A percentile compares a stretch with the other conserved stretches of the same genome.
These are phyloP conservation scores for Tribolium madens DNA, from an alignment of 1,140 invertebrate species.

Conservation along the genomic window DNA sequence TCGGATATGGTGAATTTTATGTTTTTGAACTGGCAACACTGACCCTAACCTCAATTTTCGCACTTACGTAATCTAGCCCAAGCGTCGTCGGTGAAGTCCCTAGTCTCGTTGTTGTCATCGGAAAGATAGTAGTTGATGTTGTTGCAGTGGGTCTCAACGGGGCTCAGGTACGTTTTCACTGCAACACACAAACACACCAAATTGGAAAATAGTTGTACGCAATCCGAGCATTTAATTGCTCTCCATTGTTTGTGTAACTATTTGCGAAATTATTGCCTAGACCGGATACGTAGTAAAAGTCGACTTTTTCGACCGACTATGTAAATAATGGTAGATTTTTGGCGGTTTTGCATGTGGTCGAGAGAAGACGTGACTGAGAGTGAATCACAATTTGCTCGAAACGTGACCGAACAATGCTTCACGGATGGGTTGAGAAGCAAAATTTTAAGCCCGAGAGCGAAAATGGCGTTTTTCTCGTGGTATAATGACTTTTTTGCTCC, in stretches of 20 bases:
- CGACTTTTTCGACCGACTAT: background rate
- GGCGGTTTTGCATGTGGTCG: conserved; percentile 17
- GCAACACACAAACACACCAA: conserved; percentile 66
- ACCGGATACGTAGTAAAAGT: background rate
- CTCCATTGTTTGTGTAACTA: conserved; percentile 20
- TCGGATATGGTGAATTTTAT: too few species aligned
- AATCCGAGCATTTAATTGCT: conserved; percentile 38
- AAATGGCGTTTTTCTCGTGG: too few species aligned
- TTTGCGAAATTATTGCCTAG: conserved; percentile 19
- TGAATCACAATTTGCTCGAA: too few species aligned
- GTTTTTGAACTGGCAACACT: too few species aligned
- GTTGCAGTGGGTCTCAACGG: conserved; percentile 93
- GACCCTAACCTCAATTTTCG: too few species aligned
- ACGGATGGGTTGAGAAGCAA: too few species aligned
- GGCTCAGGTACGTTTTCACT: conserved; percentile 92
- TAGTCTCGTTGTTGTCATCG: conserved; percentile 85
- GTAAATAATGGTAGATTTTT: background rate
- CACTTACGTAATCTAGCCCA: conserved; percentile 86
- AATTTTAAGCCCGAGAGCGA: too few species aligned
- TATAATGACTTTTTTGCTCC: too few species aligned
- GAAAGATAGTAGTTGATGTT: conserved; percentile 95
- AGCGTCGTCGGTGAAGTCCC: conserved; percentile 83
- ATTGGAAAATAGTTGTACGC: background rate
- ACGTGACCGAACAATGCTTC: conserved; percentile 4
- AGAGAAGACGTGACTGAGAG: background rate